Percentiles rank a stretch among this genome's conserved stretches.
Conservation (phyloP, 1,140 invertebrate genomes). For the Pinna nobilis region DNA sequence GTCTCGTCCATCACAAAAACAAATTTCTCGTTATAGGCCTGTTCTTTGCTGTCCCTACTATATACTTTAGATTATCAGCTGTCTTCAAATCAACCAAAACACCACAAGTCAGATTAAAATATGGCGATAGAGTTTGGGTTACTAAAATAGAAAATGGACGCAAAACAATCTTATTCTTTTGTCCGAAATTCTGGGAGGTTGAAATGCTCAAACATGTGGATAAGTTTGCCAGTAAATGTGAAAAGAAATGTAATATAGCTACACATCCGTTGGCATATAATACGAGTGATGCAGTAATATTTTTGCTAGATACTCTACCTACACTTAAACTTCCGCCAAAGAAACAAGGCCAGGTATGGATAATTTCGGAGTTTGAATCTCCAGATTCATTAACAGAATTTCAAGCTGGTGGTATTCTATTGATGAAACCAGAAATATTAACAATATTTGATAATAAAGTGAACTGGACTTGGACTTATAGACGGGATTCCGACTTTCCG, state of each 20-base stretch:
- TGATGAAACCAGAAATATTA: background rate
- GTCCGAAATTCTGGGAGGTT: no score
- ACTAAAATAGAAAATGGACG: no score
- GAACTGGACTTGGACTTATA: conserved; percentile 87
- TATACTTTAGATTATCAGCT: no score
- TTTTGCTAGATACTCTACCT: background rate
- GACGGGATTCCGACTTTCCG: conserved; percentile 77
- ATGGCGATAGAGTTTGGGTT: no score
- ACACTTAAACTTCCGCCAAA: background rate
- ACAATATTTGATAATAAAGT: conserved; percentile 58
- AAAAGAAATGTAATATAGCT: background rate
- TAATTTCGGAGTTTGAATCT: conserved; percentile 22
- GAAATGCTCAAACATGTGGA: no score
- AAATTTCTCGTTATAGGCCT: no score
- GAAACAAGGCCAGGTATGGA: conserved; percentile 25
- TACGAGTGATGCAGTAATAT: conserved; percentile 13
- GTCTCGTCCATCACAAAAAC: no score
- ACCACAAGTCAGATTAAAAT: no score
- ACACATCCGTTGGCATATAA: background rate
- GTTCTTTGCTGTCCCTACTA: no score
- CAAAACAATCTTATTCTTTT: no score
- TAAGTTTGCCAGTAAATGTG: no score
- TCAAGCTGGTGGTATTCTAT: background rate
- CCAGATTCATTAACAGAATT: conserved; percentile 13
- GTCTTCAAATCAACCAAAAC: no score